These are phyloP conservation scores for Orientallactaga sibirica DNA, from an alignment of 2,797 vertebrate genomes.

Conservation along the genomic window DNA sequence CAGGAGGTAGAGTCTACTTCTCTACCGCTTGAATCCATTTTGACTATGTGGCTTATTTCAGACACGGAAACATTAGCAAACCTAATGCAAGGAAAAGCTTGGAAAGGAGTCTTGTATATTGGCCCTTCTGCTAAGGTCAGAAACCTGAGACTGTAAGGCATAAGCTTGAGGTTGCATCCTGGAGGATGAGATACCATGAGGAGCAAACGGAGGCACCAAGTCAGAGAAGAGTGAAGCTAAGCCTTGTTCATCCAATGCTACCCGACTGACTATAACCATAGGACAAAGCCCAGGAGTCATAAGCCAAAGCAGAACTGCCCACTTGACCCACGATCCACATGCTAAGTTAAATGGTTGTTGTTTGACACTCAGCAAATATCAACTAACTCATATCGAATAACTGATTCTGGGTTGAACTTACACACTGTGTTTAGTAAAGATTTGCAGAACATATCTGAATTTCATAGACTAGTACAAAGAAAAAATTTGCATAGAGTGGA, in stretches of 20 bases:
- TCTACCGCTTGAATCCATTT: neutral
- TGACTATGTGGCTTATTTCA: slow-evolving; percentile 13
- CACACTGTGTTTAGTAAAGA: slow-evolving; percentile 13
- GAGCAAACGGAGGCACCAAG: neutral
- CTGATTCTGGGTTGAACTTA: neutral
- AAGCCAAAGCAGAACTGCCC: neutral
- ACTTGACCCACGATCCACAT: neutral
- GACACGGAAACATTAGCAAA: slow-evolving; percentile 13
- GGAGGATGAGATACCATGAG: neutral
- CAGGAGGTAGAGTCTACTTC: neutral
- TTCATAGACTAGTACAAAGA: slow-evolving; percentile 33
- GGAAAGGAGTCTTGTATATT: neutral
- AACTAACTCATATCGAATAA: slow-evolving; percentile 44
- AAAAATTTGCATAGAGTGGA: neutral
- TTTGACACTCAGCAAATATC: neutral
- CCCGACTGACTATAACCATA: neutral
- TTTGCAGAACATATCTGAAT: slow-evolving; percentile 42
- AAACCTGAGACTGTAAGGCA: neutral
- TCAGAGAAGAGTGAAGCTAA: neutral
- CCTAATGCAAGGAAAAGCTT: neutral
- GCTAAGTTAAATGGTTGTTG: slow-evolving; percentile 6
- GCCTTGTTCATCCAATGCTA: neutral
- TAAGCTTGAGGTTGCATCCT: neutral
- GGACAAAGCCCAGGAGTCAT: neutral
- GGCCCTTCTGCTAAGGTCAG: neutral